Base-by-base conservation (phyloP, 2,797 vertebrate species). In the Cynopterus sphinx region DNA sequence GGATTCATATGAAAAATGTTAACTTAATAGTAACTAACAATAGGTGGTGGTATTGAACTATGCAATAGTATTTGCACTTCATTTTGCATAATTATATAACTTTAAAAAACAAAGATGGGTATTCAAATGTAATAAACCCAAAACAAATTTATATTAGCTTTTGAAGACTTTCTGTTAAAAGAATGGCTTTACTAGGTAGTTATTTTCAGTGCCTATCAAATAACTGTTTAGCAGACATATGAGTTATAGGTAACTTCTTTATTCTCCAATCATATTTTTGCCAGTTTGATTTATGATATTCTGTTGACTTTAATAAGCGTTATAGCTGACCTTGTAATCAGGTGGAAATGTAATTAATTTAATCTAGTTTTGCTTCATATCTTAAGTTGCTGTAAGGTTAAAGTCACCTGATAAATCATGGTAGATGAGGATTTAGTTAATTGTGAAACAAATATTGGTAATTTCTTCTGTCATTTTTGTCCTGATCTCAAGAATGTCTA, bases 381-480 rank as follows among this genome's bases (percentile, higher is more conserved):
- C 41, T 85, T 81, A 92, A 77, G 33, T 82, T 97, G 36, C 33
- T 82, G 0, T 67, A 68, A 94, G 15, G 16, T 92, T 89, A 79
- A 95, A 83, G 39, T 93, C 11, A 78, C 10, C 67, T 78, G 15
- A 28, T 86, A 57, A 33, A 41, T 89, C 22, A 57, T 57, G 10
- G 5, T 68, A 93, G 57, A 36, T 22, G 59, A 81, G n/a, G 51
- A 75, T 74, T 93, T 95, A 71, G 36, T 86, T 41, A 91, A 4
- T 83, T 90, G 53, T 90, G 31, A 95, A 87, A 84, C 3, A 70
- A 17, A 53, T 82, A 84, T 24, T 91, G 87, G 33, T 67, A 79
- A 7, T 95, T 82, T 70, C 3, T 95, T 93, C 22, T 90, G 49
- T 89, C 43, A 31, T 78, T 75, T 92, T 90, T 95, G 46, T 83